phyloP scores from a whole-genome alignment of 2,797 vertebrate species.

The Dryobates pubescens region DNA sequence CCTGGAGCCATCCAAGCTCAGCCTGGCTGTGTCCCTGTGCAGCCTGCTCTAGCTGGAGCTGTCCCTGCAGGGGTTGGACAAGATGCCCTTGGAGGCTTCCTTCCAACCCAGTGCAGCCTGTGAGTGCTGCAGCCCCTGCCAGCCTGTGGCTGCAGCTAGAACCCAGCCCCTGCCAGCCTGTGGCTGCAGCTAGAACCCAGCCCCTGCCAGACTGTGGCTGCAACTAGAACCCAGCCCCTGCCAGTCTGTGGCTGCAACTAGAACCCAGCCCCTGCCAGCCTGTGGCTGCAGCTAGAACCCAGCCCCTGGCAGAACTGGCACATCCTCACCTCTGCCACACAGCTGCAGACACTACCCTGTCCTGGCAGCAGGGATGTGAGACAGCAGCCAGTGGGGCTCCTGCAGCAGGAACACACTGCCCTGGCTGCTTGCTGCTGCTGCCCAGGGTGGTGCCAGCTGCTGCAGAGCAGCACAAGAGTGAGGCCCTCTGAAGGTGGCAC shows the following conservation, averaged over 20 bases:
- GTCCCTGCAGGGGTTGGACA: too few species aligned
- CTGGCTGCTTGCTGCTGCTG: too few species aligned
- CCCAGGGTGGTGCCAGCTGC: neutral
- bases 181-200: neutral
- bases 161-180: neutral
- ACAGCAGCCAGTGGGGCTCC: neutral
- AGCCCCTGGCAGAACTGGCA: neutral
- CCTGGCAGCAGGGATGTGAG: neutral
- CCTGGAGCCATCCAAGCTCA: too few species aligned
- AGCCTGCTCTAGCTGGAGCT: too few species aligned
- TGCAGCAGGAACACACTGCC: neutral
- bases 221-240: too few species aligned
- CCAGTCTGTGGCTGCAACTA: rapidly evolving
- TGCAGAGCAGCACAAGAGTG: neutral
- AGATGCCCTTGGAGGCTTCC: too few species aligned
- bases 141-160: neutral
- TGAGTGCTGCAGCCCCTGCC: neutral
- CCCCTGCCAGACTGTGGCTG: too few species aligned
- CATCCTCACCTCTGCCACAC: neutral
- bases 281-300: neutral
- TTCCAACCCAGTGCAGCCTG: too few species aligned
- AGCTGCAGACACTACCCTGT: neutral
- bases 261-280: too few species aligned
- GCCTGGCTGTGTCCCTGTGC: too few species aligned
- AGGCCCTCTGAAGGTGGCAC: neutral